A percentile compares a stretch with the other conserved stretches of the same genome.
phyloP scores from a whole-genome alignment of 2,797 vertebrate genomes.

The Monodelphis domestica region DNA sequence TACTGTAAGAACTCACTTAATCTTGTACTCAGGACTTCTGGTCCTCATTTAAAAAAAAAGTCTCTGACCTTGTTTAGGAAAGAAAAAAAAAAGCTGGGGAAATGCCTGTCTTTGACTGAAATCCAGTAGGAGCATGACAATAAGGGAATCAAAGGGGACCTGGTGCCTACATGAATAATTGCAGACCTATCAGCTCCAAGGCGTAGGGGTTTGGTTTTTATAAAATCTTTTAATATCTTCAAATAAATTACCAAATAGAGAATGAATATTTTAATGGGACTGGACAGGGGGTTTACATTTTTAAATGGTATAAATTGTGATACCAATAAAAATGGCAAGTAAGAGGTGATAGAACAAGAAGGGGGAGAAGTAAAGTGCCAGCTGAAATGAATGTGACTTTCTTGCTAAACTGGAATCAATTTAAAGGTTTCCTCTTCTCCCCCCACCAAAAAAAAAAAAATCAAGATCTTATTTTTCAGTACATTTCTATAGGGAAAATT shows the following conservation, averaged over 20 bases:
- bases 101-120: constrained; percentile 76
- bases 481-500: constrained; percentile 64
- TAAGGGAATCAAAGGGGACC: constrained; percentile 81
- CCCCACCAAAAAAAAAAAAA: neutral
- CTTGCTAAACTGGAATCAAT: constrained; percentile 71
- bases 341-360: constrained; percentile 68
- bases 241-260: constrained; percentile 80
- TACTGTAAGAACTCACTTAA: constrained; percentile 87
- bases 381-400: constrained; percentile 65
- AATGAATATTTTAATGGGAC: constrained; percentile 74
- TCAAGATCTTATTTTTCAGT: constrained; percentile 63
- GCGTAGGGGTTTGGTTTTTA: constrained; percentile 78
- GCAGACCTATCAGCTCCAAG: constrained; percentile 75
- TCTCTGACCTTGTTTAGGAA: constrained; percentile 84
- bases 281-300: constrained; percentile 74
- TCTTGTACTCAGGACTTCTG: constrained; percentile 84
- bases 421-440: constrained; percentile 62
- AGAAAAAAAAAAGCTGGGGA: constrained; percentile 54
- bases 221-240: constrained; percentile 80
- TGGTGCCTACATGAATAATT: constrained; percentile 79
- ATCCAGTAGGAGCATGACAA: constrained; percentile 79
- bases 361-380: constrained; percentile 61
- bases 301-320: constrained; percentile 79
- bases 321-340: constrained; percentile 75
- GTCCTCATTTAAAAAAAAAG: constrained; percentile 81